Base-by-base conservation (phyloP, 1,140 invertebrate species). In the Danaus plexippus region DNA sequence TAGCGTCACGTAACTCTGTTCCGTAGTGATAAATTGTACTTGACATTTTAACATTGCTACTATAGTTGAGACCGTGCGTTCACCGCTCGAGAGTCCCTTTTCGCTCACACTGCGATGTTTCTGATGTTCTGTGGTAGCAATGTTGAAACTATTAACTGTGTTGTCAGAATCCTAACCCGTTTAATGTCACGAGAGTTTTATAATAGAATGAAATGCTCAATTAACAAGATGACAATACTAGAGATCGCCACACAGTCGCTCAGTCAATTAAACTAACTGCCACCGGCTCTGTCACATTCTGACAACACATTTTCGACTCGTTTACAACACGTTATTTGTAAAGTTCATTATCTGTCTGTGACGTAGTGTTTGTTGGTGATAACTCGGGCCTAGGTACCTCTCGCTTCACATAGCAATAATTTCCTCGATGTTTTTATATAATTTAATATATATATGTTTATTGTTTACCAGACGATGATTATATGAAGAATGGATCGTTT, bases 21-120 rank as follows among this genome's bases (percentile, higher is more conserved):
- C 75, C 64, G 73, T 82, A 80, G 73, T 59, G 59, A 71, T 73
- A 69, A 71, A 12, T 66, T 47, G 71, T 73, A 77, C 66, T 76
- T 70, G 60, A 49, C 42, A 58, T 86, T 84, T 86, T 74, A 69
- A 86, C 83, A 86, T 86, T 86, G 83, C 83, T 86, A 86, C 77
- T 63, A 49, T 47, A 40, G 43, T 52, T 67, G 54, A 41, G 9
- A 48, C 42, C 41, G 45, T 48, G 43, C 51, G 13, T 49, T 41
- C 9, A 18, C 11, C 41, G 57, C 57, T 63, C 51, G 4, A 43
- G n/a, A 11, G 15, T 15, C 32, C 11, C 43, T 45, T 51, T 47
- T 61, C 45, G 65, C 66, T 66, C 68, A 42, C 63, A 55, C 15
- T 63, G 43, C 60, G 43, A 42, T 50, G 57, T 15, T 1, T 15